These are phyloP conservation scores for Echinometra lucunter DNA, from an alignment of 53 echinoderm and acorn worm species.

Conservation along the genomic window DNA sequence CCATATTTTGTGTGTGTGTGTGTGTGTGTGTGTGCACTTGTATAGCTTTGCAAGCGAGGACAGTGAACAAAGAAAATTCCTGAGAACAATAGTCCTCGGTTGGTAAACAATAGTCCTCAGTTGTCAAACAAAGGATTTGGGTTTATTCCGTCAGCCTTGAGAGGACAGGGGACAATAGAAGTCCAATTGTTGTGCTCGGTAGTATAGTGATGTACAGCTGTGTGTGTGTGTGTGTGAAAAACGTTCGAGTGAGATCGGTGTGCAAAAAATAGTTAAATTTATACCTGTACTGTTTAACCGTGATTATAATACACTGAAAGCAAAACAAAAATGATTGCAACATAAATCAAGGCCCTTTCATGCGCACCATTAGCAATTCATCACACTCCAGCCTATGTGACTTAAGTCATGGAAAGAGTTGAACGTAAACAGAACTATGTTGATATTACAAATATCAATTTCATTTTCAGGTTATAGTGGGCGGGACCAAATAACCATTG, in stretches of 20 bases:
- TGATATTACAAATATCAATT: conserved; percentile 29
- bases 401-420: conserved; percentile 11
- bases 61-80: too few relatives aligned
- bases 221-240: too few relatives aligned
- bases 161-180: too few relatives aligned
- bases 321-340: neutral
- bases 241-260: neutral
- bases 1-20: neutral
- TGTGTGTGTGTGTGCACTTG: too few relatives aligned
- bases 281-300: neutral
- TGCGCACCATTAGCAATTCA: neutral
- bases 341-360: neutral
- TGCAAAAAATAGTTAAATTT: neutral
- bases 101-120: too few relatives aligned
- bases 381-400: neutral
- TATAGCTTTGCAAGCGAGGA: too few relatives aligned
- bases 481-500: conserved; percentile 29
- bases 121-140: too few relatives aligned
- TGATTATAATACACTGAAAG: neutral
- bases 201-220: too few relatives aligned
- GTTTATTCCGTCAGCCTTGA: too few relatives aligned
- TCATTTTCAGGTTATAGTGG: neutral
- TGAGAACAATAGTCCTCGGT: too few relatives aligned
- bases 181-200: too few relatives aligned
- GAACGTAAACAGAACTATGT: conserved; percentile 29